Base-by-base conservation (phyloP, 2,797 vertebrate genomes). In the Danionella dracula region DNA sequence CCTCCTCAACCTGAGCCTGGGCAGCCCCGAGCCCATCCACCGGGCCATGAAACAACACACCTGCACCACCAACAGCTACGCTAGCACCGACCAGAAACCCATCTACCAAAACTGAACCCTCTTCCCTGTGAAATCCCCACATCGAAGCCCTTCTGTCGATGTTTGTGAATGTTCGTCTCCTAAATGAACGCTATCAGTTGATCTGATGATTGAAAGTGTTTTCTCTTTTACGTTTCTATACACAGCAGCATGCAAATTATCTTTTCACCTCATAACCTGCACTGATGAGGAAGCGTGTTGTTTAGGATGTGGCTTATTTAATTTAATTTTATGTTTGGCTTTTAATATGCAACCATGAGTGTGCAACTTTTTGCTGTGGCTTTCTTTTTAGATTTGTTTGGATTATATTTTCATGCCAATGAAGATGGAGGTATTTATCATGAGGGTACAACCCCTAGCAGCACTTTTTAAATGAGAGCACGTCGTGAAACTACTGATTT, bases 1-100 rank as follows among this genome's bases (percentile, higher is more conserved):
- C 81, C 90, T 99, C 6, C 92, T 99, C 68, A 96, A 89, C 79
- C 88, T 99, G 72, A 89, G 92, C 42, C 80, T 94, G 67, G 87
- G 77, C 0, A 79, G 84, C 76, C 86, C 86, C 0, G n/a, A 77
- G 0, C 78, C 87, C 70, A 87, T 90, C 62, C 86, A 79, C 78
- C 76, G 86, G 58, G 80, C 82, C 19, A 60, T 72, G 45, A 68
- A 74, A 3, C 49, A 82, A 5, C 82, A 81, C 75, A 79, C 78
- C 87, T 90, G 89, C 87, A 82, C 86, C 68, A 58, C 79, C 70
- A 78, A 57, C 1, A 86, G 91, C 82, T 90, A 80, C 59, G n/a
- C 57, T 73, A 78, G 63, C 48, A 71, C 76, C 32, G 82, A 85
- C 23, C 3, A 27, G 23, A 27, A 27, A 71, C 89, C 90, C 80